Percentiles rank a stretch among this genome's conserved stretches.
phyloP scores from a whole-genome alignment of 2,113 vertebrate species.

The Gavialis gangeticus region DNA sequence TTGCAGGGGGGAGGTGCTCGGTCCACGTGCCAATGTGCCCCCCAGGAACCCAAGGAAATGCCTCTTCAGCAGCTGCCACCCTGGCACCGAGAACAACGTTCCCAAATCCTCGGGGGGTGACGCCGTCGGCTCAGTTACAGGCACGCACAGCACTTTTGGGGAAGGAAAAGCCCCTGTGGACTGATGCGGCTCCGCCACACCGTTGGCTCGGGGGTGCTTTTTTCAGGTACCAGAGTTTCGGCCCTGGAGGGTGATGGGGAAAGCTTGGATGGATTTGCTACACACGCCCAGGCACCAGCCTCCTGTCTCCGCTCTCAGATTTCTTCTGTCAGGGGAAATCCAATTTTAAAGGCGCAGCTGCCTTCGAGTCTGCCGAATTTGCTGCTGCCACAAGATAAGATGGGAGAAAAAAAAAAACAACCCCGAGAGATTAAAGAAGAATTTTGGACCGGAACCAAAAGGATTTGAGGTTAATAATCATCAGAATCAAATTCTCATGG shows the following conservation, averaged over 20 bases:
- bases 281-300: background rate
- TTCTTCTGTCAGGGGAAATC: conserved; percentile 48
- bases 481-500: background rate
- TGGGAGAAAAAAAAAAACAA: background rate
- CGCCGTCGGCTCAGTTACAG: conserved; percentile 1
- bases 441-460: background rate
- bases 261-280: background rate
- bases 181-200: background rate
- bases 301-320: conserved; percentile 34
- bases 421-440: background rate
- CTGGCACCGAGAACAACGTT: background rate
- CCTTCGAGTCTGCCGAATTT: background rate
- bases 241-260: background rate
- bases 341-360: conserved; percentile 48
- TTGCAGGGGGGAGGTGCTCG: background rate
- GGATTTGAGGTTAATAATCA: background rate
- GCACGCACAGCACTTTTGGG: background rate
- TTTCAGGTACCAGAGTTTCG: background rate
- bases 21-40: background rate
- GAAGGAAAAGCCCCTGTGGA: background rate
- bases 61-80: background rate
- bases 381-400: background rate
- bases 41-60: background rate
- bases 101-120: background rate
- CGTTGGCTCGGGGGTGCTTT: background rate